Evolutionary conservation across 2,113 vertebrate genomes (phyloP), one percentile per base, ranked within the genome.

Genomic region (Pao palembangensis): DNA sequence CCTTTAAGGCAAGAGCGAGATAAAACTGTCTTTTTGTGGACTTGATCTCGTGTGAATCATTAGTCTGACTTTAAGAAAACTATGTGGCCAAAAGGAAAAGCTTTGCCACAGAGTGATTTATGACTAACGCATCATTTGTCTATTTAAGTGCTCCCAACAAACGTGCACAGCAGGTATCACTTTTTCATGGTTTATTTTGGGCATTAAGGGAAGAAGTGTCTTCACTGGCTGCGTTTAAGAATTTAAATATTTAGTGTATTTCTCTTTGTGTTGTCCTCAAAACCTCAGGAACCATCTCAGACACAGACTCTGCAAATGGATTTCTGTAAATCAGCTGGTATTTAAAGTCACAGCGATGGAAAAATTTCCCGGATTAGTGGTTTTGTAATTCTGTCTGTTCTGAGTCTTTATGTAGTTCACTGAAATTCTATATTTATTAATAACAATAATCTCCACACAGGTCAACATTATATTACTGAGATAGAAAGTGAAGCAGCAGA

Each of bases 101-200:
- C 13, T 61, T 42, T 6, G 42, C 59, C 49, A 74, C 21, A 17
- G 34, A 55, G 50, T 65, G 49, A 71, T 76, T 69, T 38, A 68
- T 49, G 21, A 57, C 25, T n/a, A 61, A 19, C 42, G 18, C 18
- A 31, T 10, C 14, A 38, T 41, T 19, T 11, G 41, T 69, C 34
- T 56, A 25, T 52, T 64, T 51, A 3, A 23, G 38, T 64, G 25
- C 46, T 60, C 50, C 57, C 64, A 71, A 41, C 18, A 54, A 52
- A 49, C 58, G 16, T 53, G 47, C 50, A 49, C 49, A 59, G 47
- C 51, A 43, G 56, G 51, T 56, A 48, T 58, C 28, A 41, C 8
- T 52, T 43, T 56, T 11, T 43, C 43, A 49, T 17, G 5, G 13
- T 25, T 50, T 44, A n/a, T 73, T 73, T 62, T 53, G 15, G 38